Evolutionary conservation across 2,888 invertebrate species (phyloP).

Genomic region (Aphodius sticticus): DNA sequence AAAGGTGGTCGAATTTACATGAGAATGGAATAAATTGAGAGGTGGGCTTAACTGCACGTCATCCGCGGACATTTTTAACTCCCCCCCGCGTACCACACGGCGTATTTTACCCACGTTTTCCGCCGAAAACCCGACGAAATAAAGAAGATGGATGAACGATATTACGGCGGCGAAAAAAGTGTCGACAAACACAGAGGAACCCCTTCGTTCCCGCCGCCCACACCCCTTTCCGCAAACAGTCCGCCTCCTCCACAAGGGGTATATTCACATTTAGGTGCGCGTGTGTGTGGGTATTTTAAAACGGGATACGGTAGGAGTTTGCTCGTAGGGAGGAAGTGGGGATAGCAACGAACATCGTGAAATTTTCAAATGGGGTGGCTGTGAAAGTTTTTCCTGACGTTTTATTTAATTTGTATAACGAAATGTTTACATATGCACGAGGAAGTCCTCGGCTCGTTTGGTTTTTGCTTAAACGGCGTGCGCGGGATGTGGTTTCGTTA

Average conservation of each 20-base stretch:
- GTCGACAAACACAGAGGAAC: slow-evolving; percentile 18
- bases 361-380: neutral
- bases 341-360: neutral
- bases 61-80: slow-evolving; percentile 27
- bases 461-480: slow-evolving; percentile 11
- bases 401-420: slow-evolving; percentile 26
- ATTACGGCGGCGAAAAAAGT: slow-evolving; percentile 26
- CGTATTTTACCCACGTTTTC: slow-evolving; percentile 17
- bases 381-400: slow-evolving; percentile 11
- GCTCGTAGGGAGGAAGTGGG: slow-evolving; percentile 13
- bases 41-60: slow-evolving; percentile 34
- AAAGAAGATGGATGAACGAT: slow-evolving; percentile 33
- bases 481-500: neutral
- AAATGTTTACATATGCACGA: slow-evolving; percentile 21
- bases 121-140: slow-evolving; percentile 29
- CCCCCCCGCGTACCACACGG: neutral
- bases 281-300: slow-evolving; percentile 14
- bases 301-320: slow-evolving; percentile 5
- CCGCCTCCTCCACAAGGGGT: neutral
- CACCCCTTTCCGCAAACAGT: slow-evolving; percentile 8
- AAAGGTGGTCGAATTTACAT: slow-evolving; percentile 51
- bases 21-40: slow-evolving; percentile 52
- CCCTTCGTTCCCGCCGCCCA: neutral
- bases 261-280: neutral
- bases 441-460: slow-evolving; percentile 7